Conservation (phyloP, 2,888 invertebrate species). For the Agrochola macilenta region DNA sequence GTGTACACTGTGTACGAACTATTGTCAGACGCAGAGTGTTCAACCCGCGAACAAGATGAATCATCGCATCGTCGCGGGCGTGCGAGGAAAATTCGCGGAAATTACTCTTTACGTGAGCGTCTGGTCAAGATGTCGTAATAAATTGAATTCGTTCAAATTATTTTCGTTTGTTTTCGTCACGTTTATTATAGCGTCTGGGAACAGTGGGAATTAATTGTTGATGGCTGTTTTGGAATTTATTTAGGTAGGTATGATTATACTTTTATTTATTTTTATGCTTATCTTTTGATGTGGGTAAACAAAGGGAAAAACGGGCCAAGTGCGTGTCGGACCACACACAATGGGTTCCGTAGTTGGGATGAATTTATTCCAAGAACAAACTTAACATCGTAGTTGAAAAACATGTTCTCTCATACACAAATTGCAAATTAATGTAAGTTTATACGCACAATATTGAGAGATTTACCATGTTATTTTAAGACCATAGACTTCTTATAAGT, state of each 20-base stretch:
- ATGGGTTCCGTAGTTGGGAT: too few relatives aligned
- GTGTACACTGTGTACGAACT: slow-evolving; percentile 11
- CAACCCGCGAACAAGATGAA: slow-evolving; percentile 78
- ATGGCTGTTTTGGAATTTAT: background rate
- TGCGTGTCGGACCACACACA: too few relatives aligned
- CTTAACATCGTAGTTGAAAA: too few relatives aligned
- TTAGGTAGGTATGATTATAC: background rate
- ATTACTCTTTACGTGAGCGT: slow-evolving; percentile 66
- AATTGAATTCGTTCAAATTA: slow-evolving; percentile 39
- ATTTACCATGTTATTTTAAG: too few relatives aligned
- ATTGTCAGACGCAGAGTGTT: slow-evolving; percentile 67
- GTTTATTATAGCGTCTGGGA: background rate
- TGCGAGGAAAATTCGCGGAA: slow-evolving; percentile 82
- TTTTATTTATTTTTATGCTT: background rate
- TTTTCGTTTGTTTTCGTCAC: slow-evolving; percentile 32
- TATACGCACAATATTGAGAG: too few relatives aligned
- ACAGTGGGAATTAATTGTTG: background rate
- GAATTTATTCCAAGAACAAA: too few relatives aligned
- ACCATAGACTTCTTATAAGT: too few relatives aligned
- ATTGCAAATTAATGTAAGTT: too few relatives aligned
- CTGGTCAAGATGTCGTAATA: slow-evolving; percentile 44
- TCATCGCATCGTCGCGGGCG: slow-evolving; percentile 71
- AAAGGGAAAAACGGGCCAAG: too few relatives aligned
- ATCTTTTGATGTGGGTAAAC: background rate
- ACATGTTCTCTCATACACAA: too few relatives aligned